phyloP scores from a whole-genome alignment of 2,797 vertebrate genomes.

The Perodicticus potto region DNA sequence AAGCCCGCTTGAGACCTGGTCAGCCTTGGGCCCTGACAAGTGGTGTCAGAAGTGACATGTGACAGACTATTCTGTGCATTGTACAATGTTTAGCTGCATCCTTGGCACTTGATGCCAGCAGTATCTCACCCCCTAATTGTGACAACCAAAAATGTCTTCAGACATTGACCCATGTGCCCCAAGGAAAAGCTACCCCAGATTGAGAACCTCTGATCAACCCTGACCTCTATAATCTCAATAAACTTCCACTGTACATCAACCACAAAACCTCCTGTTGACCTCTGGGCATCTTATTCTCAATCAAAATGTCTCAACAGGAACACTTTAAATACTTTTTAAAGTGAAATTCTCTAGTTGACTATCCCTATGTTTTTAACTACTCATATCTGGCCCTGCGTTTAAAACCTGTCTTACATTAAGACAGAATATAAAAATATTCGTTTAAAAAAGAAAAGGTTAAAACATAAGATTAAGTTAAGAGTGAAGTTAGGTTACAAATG shows the following conservation, averaged over 20 bases:
- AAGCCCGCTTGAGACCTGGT: no score
- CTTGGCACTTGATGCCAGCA: no score
- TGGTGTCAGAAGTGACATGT: no score
- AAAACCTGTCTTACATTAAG: background rate
- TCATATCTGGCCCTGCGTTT: background rate
- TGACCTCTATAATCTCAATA: background rate
- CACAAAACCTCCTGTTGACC: background rate
- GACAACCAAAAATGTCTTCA: background rate
- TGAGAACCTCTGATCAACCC: background rate
- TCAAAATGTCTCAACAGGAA: background rate
- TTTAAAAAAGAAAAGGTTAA: conserved; percentile 7
- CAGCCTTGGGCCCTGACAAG: no score
- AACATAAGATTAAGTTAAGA: background rate
- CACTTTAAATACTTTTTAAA: background rate
- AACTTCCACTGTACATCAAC: background rate
- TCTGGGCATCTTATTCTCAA: background rate
- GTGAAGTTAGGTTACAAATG: background rate
- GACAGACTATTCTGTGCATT: background rate
- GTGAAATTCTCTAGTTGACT: background rate
- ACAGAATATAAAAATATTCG: background rate
- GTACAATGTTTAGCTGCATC: background rate
- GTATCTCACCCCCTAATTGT: background rate
- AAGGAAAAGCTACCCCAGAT: background rate
- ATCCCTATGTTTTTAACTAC: background rate
- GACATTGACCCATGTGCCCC: background rate